Percentiles rank a stretch among this genome's conserved stretches.
phyloP scores from a whole-genome alignment of 2,113 vertebrate genomes.

The Blennius ocellaris region DNA sequence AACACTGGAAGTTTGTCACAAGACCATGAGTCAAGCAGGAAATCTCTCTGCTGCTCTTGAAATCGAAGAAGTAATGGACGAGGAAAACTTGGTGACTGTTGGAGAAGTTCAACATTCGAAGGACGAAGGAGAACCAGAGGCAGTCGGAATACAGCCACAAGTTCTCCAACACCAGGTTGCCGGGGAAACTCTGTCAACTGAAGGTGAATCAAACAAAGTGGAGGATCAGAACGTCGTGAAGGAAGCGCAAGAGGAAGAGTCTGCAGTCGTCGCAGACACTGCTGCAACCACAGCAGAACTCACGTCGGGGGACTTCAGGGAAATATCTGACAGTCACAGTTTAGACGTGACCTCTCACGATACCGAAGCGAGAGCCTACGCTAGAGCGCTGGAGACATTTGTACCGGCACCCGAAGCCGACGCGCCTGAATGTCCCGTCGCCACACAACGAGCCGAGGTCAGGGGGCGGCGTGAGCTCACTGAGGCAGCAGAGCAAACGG shows the following conservation, averaged over 20 bases:
- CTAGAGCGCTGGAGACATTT: conserved; percentile 9
- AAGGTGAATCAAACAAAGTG: conserved; percentile 22
- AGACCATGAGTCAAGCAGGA: conserved; percentile 13
- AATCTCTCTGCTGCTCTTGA: conserved; percentile 17
- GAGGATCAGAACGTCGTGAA: conserved; percentile 29
- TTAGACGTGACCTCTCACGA: not conserved
- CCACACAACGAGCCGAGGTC: not conserved
- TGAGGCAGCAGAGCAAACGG: not conserved
- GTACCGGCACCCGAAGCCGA: not conserved
- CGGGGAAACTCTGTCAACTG: not conserved
- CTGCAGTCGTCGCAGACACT: not conserved
- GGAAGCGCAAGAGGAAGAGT: conserved; percentile 8
- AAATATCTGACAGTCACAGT: conserved; percentile 2
- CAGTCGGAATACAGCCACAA: conserved; percentile 2
- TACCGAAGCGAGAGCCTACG: too few relatives aligned
- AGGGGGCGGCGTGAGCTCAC: conserved; percentile 5
- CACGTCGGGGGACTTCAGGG: not conserved
- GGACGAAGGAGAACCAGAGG: conserved; percentile 53
- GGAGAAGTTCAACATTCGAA: conserved; percentile 81
- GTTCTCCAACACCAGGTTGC: conserved; percentile 2
- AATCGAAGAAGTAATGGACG: conserved; percentile 56
- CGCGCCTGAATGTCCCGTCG: too few relatives aligned
- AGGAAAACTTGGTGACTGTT: conserved; percentile 74
- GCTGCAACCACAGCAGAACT: conserved; percentile 19
- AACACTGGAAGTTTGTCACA: conserved; percentile 42